Evolutionary conservation across 2,113 vertebrate genomes (phyloP), one percentile per base, ranked within the genome.

Genomic region (Salminus brasiliensis): DNA sequence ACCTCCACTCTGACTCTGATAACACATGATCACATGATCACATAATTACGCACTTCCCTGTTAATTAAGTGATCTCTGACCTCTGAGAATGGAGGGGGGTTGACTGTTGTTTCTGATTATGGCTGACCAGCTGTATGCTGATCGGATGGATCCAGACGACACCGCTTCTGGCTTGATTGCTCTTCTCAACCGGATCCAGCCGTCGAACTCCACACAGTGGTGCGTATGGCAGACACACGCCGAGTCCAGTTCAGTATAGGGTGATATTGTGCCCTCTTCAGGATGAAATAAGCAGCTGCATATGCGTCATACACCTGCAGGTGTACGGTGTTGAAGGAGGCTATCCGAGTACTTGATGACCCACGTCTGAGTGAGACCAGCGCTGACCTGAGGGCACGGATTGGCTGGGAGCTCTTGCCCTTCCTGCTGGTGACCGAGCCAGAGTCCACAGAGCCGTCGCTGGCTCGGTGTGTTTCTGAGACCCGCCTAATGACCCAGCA

Each of bases 131-230:
- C 78, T 85, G 79, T 88, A 93, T 70, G 55, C 89, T 7, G 82
- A 92, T 0, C 86, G 83, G 25, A 74, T 97, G 49, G 92, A 89
- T 81, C 81, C 88, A 13, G 95, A 96, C 84, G 90, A 89, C 21
- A 81, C 85, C 0, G 81, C 93, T 62, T 91, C 90, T 1, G 87
- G 84, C 89, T 88, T 98, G 68, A 85, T 98, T 81, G 86, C 86
- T 5, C 90, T 98, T 80, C 94, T 98, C 81, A 87, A 89, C 74
- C 94, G 89, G 88, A 90, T 80, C 45, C 91, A 96, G 59, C 83
- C 91, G 62, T 91, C 92, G 2, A 87, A 86, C 39, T 85, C 92
- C 72, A 90, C 83, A 7, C 72, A 49, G 7, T 98, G 97, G 97
- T 98, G 92, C 78, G 92, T 89, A 72, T 60, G 49, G 9, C 45